These are phyloP conservation scores for Rhinolophus ferrumequinum DNA, from an alignment of 2,113 vertebrate genomes.

Conservation along the genomic window DNA sequence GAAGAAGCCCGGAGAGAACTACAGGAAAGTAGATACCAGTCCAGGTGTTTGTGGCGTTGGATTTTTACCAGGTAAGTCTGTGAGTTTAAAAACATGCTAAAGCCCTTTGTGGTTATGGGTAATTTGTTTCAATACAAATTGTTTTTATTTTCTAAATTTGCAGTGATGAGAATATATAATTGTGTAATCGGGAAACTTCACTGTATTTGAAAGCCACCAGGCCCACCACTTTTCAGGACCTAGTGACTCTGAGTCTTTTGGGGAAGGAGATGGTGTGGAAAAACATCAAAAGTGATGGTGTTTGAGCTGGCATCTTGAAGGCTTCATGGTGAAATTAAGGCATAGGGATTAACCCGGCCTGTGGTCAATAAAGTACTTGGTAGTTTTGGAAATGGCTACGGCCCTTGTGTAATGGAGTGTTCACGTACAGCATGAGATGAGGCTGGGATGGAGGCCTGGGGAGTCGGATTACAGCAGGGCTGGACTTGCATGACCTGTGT, in stretches of 20 bases:
- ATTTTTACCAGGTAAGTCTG: neutral
- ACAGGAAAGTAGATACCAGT: neutral
- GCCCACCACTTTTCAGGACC: neutral
- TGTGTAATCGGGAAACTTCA: neutral
- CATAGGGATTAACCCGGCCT: neutral
- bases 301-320: neutral
- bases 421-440: neutral
- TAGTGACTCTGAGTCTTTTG: neutral
- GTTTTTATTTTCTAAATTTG: neutral
- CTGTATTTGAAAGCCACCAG: neutral
- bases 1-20: neutral
- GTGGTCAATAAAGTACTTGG: neutral
- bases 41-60: neutral
- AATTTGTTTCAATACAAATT: neutral
- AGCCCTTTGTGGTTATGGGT: neutral
- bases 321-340: neutral
- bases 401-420: accelerated
- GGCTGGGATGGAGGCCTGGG: neutral
- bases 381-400: neutral
- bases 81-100: neutral
- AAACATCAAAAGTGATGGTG: neutral
- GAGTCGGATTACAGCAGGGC: neutral
- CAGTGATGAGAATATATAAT: neutral
- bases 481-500: neutral
- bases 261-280: neutral